Evolutionary conservation across 2,888 invertebrate genomes (phyloP), one percentile per base, ranked within the genome.

Genomic region (Drosophila testacea): DNA sequence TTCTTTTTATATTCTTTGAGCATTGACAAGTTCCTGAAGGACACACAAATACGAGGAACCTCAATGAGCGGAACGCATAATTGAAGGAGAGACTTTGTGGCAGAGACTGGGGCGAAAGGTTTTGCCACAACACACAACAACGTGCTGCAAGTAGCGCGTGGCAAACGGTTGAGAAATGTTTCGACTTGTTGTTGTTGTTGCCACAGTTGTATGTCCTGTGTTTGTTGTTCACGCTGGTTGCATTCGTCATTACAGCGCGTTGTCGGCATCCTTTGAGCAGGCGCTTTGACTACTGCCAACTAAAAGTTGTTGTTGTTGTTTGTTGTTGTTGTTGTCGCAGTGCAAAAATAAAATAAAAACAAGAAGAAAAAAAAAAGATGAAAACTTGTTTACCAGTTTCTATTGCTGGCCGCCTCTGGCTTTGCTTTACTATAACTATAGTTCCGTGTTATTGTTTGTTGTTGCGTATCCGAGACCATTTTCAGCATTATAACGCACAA

Each of bases 301-400:
- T 66, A 69, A 54, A 69, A 61, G 56, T 63, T 30, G 46, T 60
- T 59, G 13, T 39, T 54, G 44, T n/a, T 69, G 42, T 30, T 63
- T 36, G 27, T 46, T 47, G 38, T 28, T 59, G 6, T 30, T 34
- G 60, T 48, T 72, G 62, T 70, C 60, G 54, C 73, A 63, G 42
- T 30, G 34, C 22, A 9, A 42, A 41, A 47, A 42, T 16, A 16
- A 10, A 34, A 61, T 69, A 55, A 50, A 41, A 9, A 6, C 1
- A 16, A 55, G 22, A 22, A 22, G 22, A 69, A 78, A 72, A 69
- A 72, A 69, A 73, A 77, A 46, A 71, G 81, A 76, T 65, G 77
- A 69, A 80, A 80, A 81, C 87, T 88, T 83, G 79, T 79, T 86
- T 80, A 72, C 79, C 69, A 69, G 77, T 77, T 84, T 82, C 83